Percentiles rank a stretch among this genome's conserved stretches.
Evolutionary conservation across 2,888 invertebrate species (phyloP).

Genomic region (Dione juno): DNA sequence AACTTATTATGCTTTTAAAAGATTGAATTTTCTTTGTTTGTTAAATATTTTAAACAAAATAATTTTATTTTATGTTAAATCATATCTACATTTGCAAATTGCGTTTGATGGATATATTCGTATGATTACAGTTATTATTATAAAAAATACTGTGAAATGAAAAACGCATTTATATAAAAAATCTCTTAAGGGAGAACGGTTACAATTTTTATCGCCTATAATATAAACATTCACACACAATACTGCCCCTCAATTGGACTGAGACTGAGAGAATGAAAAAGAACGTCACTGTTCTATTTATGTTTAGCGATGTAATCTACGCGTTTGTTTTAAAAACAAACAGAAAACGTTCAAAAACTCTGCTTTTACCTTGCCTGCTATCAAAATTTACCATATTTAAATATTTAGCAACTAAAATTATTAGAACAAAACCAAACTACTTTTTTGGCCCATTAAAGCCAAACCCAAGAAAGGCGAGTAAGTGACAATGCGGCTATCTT

Average conservation of each 20-base stretch:
- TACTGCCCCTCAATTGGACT: conserved; percentile 20
- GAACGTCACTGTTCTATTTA: conserved; percentile 10
- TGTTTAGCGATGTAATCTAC: neutral
- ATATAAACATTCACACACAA: conserved; percentile 43
- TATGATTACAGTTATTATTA: neutral
- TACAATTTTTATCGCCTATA: conserved; percentile 9
- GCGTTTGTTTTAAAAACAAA: conserved; percentile 12
- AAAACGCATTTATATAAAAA: neutral
- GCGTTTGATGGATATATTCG: no score
- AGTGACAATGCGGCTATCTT: conserved; percentile 73
- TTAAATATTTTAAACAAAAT: no score
- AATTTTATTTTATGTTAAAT: no score
- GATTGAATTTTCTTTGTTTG: no score
- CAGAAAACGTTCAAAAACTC: no score
- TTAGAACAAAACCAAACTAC: neutral
- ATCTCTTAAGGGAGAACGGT: neutral
- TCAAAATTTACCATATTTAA: neutral
- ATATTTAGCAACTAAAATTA: no score
- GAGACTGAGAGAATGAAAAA: conserved; percentile 18
- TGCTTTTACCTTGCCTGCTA: no score
- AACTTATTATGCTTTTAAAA: no score
- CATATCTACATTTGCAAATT: no score
- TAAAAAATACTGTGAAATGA: neutral
- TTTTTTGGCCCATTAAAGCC: conserved; percentile 63
- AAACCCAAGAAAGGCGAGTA: conserved; percentile 65